A percentile compares a stretch with the other conserved stretches of the same genome.
Evolutionary conservation across 2,113 vertebrate species (phyloP).

Genomic region (Glareola pratincola): DNA sequence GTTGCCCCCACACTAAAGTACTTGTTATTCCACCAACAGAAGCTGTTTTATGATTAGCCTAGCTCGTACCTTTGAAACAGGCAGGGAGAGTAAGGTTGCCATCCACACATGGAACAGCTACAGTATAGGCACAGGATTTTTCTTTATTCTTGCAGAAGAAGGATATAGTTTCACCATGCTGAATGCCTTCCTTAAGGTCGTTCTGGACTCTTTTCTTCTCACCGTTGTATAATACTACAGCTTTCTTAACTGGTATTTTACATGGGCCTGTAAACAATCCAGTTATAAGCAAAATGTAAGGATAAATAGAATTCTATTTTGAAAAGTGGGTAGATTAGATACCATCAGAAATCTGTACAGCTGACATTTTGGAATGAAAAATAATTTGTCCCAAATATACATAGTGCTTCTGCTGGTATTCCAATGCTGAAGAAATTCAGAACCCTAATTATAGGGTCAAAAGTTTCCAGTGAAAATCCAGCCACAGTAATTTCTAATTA

Average conservation of each 20-base stretch:
- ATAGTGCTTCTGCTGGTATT: neutral
- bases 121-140: slow-evolving; percentile 83
- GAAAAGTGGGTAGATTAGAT: neutral
- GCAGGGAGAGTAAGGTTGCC: slow-evolving; percentile 79
- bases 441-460: neutral
- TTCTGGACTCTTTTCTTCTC: slow-evolving; percentile 79
- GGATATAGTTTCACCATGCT: slow-evolving; percentile 77
- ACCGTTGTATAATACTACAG: slow-evolving; percentile 80
- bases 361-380: neutral
- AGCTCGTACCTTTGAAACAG: slow-evolving; percentile 81
- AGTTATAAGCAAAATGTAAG: neutral
- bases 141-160: slow-evolving; percentile 87
- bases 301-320: neutral
- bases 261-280: slow-evolving; percentile 79
- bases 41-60: neutral
- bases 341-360: neutral
- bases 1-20: no score
- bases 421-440: neutral
- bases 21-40: neutral
- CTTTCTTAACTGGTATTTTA: slow-evolving; percentile 78
- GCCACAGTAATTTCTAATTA: neutral
- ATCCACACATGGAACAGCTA: slow-evolving; percentile 74
- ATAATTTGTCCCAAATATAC: neutral
- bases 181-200: slow-evolving; percentile 78
- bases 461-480: neutral